phyloP scores from a whole-genome alignment of 2,888 invertebrate species.

The Drosophila recens region DNA sequence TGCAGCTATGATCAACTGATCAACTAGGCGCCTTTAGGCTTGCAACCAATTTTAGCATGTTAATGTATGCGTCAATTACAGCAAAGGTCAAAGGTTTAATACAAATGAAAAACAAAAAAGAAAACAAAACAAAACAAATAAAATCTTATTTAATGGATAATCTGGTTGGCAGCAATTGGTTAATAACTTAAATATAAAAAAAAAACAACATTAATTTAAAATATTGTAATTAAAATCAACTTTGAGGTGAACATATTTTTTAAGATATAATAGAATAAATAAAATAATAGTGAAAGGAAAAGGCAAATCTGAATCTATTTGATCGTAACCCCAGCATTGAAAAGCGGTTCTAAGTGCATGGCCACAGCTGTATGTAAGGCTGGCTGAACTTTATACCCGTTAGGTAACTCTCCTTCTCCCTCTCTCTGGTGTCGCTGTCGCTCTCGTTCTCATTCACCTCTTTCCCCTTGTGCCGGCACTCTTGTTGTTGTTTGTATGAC shows the following conservation, averaged over 20 bases:
- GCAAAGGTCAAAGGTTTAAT: not conserved
- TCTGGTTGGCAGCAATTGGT: not conserved
- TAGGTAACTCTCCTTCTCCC: not conserved
- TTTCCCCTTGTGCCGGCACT: not conserved
- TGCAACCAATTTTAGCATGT: slow-evolving; percentile 17
- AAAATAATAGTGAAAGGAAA: not conserved
- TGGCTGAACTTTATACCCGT: slow-evolving; percentile 14
- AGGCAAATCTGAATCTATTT: not conserved
- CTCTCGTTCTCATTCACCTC: not conserved
- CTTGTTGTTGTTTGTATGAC: slow-evolving; percentile 36
- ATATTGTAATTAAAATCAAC: not conserved
- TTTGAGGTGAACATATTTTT: not conserved
- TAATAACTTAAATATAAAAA: not conserved
- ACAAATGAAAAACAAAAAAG: too few species aligned
- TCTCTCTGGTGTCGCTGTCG: slow-evolving; percentile 1
- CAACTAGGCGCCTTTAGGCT: not conserved
- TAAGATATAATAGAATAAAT: too few species aligned
- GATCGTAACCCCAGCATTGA: not conserved
- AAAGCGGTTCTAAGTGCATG: not conserved
- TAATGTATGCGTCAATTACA: not conserved
- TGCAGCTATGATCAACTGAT: slow-evolving; percentile 36
- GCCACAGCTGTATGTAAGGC: not conserved
- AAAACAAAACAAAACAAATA: not conserved
- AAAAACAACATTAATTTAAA: too few species aligned
- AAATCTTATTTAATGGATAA: not conserved